These are phyloP conservation scores for Aldabrachelys gigantea DNA, from an alignment of 2,113 vertebrate genomes.

Conservation along the genomic window DNA sequence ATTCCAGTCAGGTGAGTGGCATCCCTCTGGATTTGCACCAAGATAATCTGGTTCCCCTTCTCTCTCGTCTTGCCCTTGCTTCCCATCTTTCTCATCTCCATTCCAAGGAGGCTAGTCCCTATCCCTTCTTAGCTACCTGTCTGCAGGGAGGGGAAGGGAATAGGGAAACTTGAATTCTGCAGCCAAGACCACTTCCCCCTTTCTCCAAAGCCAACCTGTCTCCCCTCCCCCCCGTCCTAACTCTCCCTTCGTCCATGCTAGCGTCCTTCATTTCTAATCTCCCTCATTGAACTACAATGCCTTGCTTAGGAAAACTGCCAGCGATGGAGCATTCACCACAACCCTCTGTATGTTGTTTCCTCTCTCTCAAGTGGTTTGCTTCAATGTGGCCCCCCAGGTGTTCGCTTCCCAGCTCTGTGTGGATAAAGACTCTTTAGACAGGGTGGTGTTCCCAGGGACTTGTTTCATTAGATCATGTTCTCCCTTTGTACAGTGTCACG, in stretches of 20 bases:
- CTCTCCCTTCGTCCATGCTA: rapidly evolving
- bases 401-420: background rate
- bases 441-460: background rate
- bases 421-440: background rate
- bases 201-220: too few relatives aligned
- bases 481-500: background rate
- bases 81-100: too few relatives aligned
- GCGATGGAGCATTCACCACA: background rate
- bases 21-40: background rate
- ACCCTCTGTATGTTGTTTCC: background rate
- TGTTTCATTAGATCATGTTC: background rate
- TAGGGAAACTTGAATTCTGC: background rate
- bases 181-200: rapidly evolving
- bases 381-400: too few relatives aligned
- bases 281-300: background rate
- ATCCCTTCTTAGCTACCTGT: background rate
- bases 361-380: background rate
- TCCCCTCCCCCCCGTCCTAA: too few relatives aligned
- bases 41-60: background rate
- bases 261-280: rapidly evolving
- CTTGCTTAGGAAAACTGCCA: too few relatives aligned
- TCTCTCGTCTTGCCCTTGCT: too few relatives aligned
- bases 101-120: rapidly evolving
- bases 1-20: too few relatives aligned
- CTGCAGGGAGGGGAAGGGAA: background rate